Base-by-base conservation (phyloP, 2,113 vertebrate genomes). In the Montifringilla adamsi region DNA sequence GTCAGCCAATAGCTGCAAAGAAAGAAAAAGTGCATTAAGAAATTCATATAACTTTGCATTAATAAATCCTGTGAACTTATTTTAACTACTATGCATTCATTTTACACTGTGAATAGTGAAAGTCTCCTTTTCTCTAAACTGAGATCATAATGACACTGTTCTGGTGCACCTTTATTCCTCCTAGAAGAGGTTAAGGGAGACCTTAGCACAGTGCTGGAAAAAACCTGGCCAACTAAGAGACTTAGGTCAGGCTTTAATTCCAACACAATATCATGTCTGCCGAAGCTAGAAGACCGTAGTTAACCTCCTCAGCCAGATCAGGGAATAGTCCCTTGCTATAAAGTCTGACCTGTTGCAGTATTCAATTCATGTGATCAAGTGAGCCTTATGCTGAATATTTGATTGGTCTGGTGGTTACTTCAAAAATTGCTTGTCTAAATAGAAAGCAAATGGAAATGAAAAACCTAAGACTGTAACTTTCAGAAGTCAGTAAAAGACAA, bases 1-100 rank as follows among this genome's bases (percentile, higher is more conserved):
- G 98, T 99, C 92, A 99, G 95, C 99, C 99, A 99, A 70, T 98
- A 99, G 84, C 99, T 99, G 96, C 24, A 85, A 96, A 95, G 95
- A 81, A 96, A 97, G 80, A 89, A 69, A 56, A 86, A 87, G 69
- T 24, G 68, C 24, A 74, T 97, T 94, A 96, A 53, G 63, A 80
- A 92, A 86, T 17, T 75, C 15, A 62, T 6, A 74, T 11, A 93
- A 66, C 6, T 67, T 39, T 60, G 43, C 0, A 1, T 56, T 14
- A 93, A 68, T 47, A 77, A 77, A 83, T 52, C 4, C 5, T 27
- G n/a, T n/a, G 10, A 66, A 66, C 12, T 75, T 60, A 33, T 27
- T 87, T 79, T 79, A 53, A 37, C 33, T 46, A n/a, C 37, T 68
- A 16, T 10, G 14, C 7, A 14, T 53, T 78, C 2, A 59, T 84